These are phyloP conservation scores for Drosophila repletoides DNA, from an alignment of 1,140 invertebrate species.

Conservation along the genomic window DNA sequence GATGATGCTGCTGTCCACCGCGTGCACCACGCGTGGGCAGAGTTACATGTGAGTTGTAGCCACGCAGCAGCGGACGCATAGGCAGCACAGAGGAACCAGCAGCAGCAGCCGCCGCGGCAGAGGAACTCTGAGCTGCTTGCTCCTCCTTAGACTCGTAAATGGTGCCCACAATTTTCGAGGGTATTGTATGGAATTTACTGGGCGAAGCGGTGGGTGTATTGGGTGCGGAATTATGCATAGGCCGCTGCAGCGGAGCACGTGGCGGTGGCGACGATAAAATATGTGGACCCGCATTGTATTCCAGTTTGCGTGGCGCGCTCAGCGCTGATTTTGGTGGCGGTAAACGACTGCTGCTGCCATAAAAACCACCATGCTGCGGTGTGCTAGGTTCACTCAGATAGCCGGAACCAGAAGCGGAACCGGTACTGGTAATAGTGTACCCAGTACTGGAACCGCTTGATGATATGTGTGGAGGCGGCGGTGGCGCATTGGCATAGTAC, in stretches of 20 bases:
- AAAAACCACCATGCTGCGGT: constrained; percentile 50
- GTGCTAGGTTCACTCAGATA: constrained; percentile 69
- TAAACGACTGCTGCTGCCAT: constrained; percentile 61
- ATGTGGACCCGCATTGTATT: constrained; percentile 71
- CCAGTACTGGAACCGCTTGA: constrained; percentile 6
- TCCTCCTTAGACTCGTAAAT: constrained; percentile 86
- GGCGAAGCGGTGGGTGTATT: constrained; percentile 83
- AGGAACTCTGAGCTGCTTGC: constrained; percentile 59
- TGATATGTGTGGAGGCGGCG: constrained; percentile 57
- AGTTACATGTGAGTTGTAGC: constrained; percentile 90
- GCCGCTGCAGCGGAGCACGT: constrained; percentile 81
- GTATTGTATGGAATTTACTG: constrained; percentile 81
- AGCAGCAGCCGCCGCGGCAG: background rate
- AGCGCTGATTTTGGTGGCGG: constrained; percentile 57
- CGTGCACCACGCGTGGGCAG: constrained; percentile 85
- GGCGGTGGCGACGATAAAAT: constrained; percentile 83
- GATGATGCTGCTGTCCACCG: constrained; percentile 72
- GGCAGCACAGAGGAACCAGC: constrained; percentile 87
- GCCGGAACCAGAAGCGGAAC: constrained; percentile 23
- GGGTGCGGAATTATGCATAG: constrained; percentile 82
- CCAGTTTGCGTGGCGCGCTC: constrained; percentile 57
- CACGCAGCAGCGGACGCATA: constrained; percentile 93
- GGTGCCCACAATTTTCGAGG: constrained; percentile 73
- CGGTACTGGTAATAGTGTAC: background rate
- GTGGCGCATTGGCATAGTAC: constrained; percentile 61